Evolutionary conservation across 1,140 invertebrate species (phyloP).

Genomic region (Tenebrio molitor): DNA sequence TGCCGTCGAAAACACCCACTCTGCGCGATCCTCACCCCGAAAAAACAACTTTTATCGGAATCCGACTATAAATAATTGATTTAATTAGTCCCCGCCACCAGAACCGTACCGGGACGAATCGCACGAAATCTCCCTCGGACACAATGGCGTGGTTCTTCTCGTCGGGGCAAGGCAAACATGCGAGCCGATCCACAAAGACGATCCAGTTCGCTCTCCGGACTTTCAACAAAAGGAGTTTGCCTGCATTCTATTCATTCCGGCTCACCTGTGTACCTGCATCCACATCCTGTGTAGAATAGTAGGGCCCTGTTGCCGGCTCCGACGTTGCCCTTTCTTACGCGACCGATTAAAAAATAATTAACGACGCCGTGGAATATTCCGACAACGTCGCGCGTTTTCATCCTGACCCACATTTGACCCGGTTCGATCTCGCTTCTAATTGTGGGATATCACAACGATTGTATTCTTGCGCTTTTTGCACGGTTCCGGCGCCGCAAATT

Average conservation of each 20-base stretch:
- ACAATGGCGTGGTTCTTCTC: constrained; percentile 43
- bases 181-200: constrained; percentile 27
- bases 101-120: constrained; percentile 55
- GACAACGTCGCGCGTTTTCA: constrained; percentile 1
- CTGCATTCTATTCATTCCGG: constrained; percentile 61
- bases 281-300: constrained; percentile 56
- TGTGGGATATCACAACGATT: constrained; percentile 26
- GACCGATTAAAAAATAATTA: constrained; percentile 40
- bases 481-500: constrained; percentile 4
- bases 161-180: constrained; percentile 43
- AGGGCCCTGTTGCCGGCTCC: constrained; percentile 31
- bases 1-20: constrained; percentile 57
- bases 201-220: constrained; percentile 40
- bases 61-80: constrained; percentile 55
- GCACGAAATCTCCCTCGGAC: constrained; percentile 46
- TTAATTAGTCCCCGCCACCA: constrained; percentile 51
- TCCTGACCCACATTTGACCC: constrained; percentile 20
- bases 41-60: constrained; percentile 48
- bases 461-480: constrained; percentile 31
- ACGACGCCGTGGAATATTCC: constrained; percentile 19
- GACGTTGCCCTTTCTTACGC: constrained; percentile 34
- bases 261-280: constrained; percentile 62
- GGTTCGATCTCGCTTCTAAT: no score
- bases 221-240: constrained; percentile 59
- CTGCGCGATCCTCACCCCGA: constrained; percentile 15